Conservation (phyloP, 1,140 invertebrate species). For the Thaumetopoea pityocampa region DNA sequence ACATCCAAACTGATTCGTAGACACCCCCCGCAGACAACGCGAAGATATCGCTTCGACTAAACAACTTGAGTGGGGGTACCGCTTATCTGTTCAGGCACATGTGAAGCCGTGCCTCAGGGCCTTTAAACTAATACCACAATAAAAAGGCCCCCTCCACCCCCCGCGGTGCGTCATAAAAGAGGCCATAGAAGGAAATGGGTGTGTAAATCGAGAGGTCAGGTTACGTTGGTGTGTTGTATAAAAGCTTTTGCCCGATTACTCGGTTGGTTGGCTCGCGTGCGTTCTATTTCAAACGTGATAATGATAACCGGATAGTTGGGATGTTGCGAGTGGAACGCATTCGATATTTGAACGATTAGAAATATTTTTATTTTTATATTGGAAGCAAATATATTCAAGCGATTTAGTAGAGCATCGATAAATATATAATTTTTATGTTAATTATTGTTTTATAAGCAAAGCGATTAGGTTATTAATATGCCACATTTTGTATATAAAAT, state of each 20-base stretch:
- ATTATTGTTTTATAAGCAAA: too few relatives aligned
- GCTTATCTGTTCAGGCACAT: slow-evolving; percentile 67
- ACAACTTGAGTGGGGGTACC: slow-evolving; percentile 65
- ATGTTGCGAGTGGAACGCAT: slow-evolving; percentile 16
- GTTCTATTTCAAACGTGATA: slow-evolving; percentile 68
- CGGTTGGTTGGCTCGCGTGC: slow-evolving; percentile 52
- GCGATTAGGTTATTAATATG: too few relatives aligned
- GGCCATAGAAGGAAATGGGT: slow-evolving; percentile 48
- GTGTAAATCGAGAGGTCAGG: slow-evolving; percentile 41
- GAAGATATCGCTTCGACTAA: slow-evolving; percentile 55
- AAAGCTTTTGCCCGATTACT: slow-evolving; percentile 65
- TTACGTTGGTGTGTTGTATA: slow-evolving; percentile 40
- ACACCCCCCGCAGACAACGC: slow-evolving; percentile 51
- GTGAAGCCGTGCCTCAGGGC: slow-evolving; percentile 54
- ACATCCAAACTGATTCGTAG: not conserved
- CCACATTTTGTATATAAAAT: too few relatives aligned
- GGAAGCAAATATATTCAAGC: slow-evolving; percentile 5
- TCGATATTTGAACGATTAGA: slow-evolving; percentile 13
- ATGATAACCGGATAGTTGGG: slow-evolving; percentile 48
- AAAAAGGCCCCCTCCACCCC: slow-evolving; percentile 37
- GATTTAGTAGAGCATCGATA: too few relatives aligned
- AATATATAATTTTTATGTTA: too few relatives aligned
- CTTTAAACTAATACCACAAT: slow-evolving; percentile 48
- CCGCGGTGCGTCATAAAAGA: slow-evolving; percentile 42
- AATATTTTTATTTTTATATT: slow-evolving; percentile 17